Conservation (phyloP, 2,888 invertebrate genomes). For the Caenorhabditis sp. region DNA sequence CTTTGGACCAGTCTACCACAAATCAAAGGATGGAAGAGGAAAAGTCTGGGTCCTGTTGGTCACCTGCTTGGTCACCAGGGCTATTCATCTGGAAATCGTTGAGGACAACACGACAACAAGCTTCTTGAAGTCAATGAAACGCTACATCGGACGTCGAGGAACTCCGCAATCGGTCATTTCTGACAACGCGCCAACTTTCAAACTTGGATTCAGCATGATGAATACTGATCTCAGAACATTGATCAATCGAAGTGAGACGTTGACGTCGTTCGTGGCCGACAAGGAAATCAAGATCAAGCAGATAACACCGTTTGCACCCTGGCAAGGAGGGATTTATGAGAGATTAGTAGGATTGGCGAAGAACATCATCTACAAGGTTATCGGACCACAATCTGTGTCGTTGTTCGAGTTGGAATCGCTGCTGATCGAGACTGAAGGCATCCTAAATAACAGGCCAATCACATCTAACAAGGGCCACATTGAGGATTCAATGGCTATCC, state of each 20-base stretch:
- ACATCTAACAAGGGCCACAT: background rate
- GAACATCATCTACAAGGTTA: background rate
- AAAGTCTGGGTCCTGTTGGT: constrained; percentile 27
- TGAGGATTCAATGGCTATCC: background rate
- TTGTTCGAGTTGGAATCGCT: constrained; percentile 4
- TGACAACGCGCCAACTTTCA: too few species aligned
- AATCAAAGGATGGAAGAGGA: background rate
- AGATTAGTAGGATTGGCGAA: background rate
- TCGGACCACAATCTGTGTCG: background rate
- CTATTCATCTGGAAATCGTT: constrained; percentile 18
- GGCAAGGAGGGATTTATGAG: constrained; percentile 20
- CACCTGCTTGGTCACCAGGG: constrained; percentile 31
- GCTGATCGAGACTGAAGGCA: constrained; percentile 12
- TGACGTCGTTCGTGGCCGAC: constrained; percentile 9
- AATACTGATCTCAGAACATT: too few species aligned
- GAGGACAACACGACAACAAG: constrained; percentile 6
- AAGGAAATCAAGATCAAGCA: background rate
- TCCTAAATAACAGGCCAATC: background rate
- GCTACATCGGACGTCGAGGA: too few species aligned
- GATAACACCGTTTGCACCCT: constrained; percentile 10
- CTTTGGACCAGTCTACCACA: constrained; percentile 18
- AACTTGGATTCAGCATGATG: too few species aligned
- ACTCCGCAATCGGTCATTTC: too few species aligned
- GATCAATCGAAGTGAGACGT: background rate
- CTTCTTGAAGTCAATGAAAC: too few species aligned